Percentiles rank a stretch among this genome's conserved stretches.
Evolutionary conservation across 2,113 vertebrate species (phyloP).

Genomic region (Aramus guarauna): DNA sequence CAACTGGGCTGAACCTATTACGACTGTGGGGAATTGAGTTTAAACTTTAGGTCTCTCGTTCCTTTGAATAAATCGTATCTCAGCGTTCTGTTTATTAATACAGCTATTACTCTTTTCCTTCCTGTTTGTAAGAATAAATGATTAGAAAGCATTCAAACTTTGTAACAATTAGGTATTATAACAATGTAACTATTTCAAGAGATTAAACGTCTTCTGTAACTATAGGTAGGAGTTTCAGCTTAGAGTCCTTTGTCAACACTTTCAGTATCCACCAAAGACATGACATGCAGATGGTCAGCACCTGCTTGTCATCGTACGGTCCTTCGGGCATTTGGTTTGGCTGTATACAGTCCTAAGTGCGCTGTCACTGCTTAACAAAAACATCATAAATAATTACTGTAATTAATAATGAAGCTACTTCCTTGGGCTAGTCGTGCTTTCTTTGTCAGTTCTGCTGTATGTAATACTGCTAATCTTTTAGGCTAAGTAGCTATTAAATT

Average conservation of each 20-base stretch:
- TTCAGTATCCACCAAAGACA: neutral
- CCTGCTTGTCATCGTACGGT: neutral
- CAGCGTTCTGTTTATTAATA: neutral
- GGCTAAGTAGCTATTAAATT: conserved; percentile 7
- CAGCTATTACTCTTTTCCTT: neutral
- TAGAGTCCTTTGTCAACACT: neutral
- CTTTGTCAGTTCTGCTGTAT: neutral
- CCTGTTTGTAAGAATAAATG: neutral
- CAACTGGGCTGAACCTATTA: neutral
- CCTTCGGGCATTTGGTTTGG: neutral
- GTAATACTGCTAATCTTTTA: neutral
- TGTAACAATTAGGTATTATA: neutral
- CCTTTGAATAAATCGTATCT: neutral
- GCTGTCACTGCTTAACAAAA: conserved; percentile 44
- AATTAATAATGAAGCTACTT: conserved; percentile 47
- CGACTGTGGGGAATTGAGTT: neutral
- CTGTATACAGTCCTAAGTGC: neutral
- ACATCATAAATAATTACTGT: conserved; percentile 37
- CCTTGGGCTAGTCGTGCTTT: neutral
- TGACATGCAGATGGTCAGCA: conserved; percentile 46
- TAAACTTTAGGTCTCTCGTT: neutral
- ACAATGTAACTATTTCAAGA: neutral
- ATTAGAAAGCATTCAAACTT: neutral
- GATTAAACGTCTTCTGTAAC: neutral
- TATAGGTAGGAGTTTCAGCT: neutral